Base-by-base conservation (phyloP, 2,113 vertebrate species). In the Lepisosteus osseus region DNA sequence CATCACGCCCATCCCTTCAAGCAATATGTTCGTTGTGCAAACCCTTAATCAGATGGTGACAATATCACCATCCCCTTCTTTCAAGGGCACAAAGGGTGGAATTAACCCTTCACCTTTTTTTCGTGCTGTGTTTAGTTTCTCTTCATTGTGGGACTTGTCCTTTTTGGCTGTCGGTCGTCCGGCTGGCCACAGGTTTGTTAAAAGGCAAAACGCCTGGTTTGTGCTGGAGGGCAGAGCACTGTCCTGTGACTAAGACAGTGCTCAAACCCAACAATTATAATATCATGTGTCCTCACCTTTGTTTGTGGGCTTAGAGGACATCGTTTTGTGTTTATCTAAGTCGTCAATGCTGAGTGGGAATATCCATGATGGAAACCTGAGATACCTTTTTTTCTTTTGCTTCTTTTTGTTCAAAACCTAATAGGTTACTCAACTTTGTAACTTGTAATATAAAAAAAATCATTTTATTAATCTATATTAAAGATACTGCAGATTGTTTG, bases 281-380 rank as follows among this genome's bases (percentile, higher is more conserved):
- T 82, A 87, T 89, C 85, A 75, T 79, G 83, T 88, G 87, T 82
- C 85, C 14, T 55, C 80, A 4, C 69, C 65, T 84, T 87, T 88
- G 84, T 91, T 84, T 86, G 72, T 69, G 74, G 74, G 74, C 79
- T 80, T 80, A 75, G 79, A 71, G 66, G 79, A 86, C 78, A 72
- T 77, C 87, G 84, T 87, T 86, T 86, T 81, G 80, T 83, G 80
- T 87, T 90, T 83, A 83, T 84, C 82, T 83, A 83, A 86, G 84
- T 86, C 89, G 84, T 68, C 51, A 54, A 2, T 47, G 17, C 86
- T 81, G 80, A 74, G 80, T 79, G 83, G 83, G 87, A 86, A 77
- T 83, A 80, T 90, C 84, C 84, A 73, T 76, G 67, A 68, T 68
- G 70, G 70, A 43, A 71, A 74, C 29, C 54, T 61, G 44, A 57